phyloP scores from a whole-genome alignment of 2,797 vertebrate genomes.

The Hirundo rustica region DNA sequence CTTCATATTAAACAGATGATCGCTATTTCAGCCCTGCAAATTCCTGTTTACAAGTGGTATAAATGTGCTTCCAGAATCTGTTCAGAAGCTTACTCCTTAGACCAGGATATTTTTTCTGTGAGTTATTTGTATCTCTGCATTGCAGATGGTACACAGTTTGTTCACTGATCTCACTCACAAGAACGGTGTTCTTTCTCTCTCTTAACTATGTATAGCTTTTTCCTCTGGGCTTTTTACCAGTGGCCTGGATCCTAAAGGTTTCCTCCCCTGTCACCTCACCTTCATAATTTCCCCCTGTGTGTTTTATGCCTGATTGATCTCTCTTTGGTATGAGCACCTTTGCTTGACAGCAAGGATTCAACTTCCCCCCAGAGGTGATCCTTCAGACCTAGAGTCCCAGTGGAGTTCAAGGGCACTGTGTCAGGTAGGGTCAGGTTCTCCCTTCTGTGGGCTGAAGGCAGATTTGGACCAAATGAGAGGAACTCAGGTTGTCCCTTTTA shows the following conservation, averaged over 20 bases:
- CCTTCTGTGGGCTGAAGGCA: background rate
- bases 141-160: constrained; percentile 12
- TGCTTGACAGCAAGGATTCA: background rate
- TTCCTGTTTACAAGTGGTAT: background rate
- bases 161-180: background rate
- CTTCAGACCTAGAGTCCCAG: background rate
- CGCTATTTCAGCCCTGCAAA: background rate
- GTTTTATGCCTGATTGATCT: background rate
- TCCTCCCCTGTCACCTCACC: background rate
- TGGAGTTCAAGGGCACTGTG: background rate
- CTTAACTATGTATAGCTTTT: background rate
- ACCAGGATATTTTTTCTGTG: background rate
- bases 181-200: background rate
- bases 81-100: background rate
- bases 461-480: background rate
- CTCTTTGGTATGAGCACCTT: background rate
- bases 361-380: background rate
- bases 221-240: background rate
- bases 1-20: background rate
- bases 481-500: background rate
- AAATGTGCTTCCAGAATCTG: background rate
- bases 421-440: background rate
- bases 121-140: constrained; percentile 9
- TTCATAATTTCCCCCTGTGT: background rate
- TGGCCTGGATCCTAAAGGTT: background rate